Percentiles rank a stretch among this genome's conserved stretches.
Evolutionary conservation across 92 coral and sea anemone species (phyloP).

Genomic region (Hydrozoanthus gracilis): DNA sequence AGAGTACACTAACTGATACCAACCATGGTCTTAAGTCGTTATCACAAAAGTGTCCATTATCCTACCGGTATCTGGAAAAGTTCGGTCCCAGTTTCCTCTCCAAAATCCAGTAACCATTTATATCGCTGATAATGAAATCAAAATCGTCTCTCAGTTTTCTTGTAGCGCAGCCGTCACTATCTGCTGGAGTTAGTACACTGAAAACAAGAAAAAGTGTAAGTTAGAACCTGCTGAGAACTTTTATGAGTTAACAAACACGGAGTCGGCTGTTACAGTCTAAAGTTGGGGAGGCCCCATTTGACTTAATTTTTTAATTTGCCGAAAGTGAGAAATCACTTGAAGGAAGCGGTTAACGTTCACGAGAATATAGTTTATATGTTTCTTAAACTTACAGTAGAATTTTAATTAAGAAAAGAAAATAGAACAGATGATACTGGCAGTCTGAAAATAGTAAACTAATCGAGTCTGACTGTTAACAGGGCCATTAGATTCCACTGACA

Average conservation of each 20-base stretch:
- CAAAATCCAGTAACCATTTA: slow-evolving; percentile 37
- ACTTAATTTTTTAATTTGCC: neutral
- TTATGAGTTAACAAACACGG: neutral
- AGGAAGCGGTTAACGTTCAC: too few species aligned
- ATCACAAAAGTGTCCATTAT: neutral
- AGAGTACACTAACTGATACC: too few species aligned
- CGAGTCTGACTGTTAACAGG: too few species aligned
- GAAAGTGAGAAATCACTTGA: neutral
- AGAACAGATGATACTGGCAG: too few species aligned
- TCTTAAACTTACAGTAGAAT: too few species aligned
- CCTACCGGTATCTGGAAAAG: slow-evolving; percentile 44
- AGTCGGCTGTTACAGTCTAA: neutral
- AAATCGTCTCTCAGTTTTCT: slow-evolving; percentile 34
- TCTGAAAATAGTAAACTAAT: too few species aligned
- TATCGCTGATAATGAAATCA: slow-evolving; percentile 32
- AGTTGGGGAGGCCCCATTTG: too few species aligned
- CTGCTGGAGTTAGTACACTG: slow-evolving; percentile 22
- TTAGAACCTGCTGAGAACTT: too few species aligned
- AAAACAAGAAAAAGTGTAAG: neutral
- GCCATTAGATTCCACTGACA: too few species aligned
- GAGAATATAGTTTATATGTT: too few species aligned
- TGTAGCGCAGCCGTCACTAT: slow-evolving; percentile 28
- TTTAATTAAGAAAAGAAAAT: too few species aligned
- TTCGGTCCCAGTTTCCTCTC: slow-evolving; percentile 29
- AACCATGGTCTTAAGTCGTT: too few species aligned